These are phyloP conservation scores for Carcina quercana DNA, from an alignment of 2,888 invertebrate species.

Conservation along the genomic window DNA sequence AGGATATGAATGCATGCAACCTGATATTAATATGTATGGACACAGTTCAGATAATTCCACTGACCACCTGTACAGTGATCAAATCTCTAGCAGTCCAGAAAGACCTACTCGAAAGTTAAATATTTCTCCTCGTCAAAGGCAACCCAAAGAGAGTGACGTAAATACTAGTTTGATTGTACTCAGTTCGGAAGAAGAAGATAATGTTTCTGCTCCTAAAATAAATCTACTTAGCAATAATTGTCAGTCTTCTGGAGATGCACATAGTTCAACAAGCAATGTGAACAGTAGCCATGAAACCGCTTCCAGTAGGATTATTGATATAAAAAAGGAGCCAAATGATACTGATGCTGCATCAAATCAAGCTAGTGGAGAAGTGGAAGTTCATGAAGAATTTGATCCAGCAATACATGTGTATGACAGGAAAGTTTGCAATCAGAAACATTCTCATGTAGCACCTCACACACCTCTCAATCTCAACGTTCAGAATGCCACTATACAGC, in stretches of 20 bases:
- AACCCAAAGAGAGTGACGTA: slow-evolving; percentile 49
- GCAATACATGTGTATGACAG: slow-evolving; percentile 13
- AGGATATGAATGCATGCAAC: slow-evolving; percentile 29
- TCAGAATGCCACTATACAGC: slow-evolving; percentile 14
- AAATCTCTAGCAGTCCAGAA: slow-evolving; percentile 34
- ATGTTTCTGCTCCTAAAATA: slow-evolving; percentile 39
- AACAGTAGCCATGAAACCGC: slow-evolving; percentile 9
- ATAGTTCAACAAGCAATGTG: slow-evolving; percentile 4
- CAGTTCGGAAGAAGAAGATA: slow-evolving; percentile 67
- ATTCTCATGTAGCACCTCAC: slow-evolving; percentile 10
- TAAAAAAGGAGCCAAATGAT: slow-evolving; percentile 45
- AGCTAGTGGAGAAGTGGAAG: slow-evolving; percentile 20
- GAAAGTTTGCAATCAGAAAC: slow-evolving; percentile 17
- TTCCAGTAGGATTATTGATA: slow-evolving; percentile 25
- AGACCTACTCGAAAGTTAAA: slow-evolving; percentile 61
- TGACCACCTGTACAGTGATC: slow-evolving; percentile 17
- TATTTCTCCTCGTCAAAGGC: slow-evolving; percentile 57
- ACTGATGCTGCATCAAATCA: slow-evolving; percentile 26
- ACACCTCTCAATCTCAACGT: slow-evolving; percentile 15
- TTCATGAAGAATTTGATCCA: slow-evolving; percentile 15
- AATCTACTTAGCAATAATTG: slow-evolving; percentile 40
- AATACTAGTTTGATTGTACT: slow-evolving; percentile 57
- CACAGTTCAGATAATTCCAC: slow-evolving; percentile 16
- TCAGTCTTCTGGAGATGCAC: slow-evolving; percentile 16
- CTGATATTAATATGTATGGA: slow-evolving; percentile 23